Evolutionary conservation across 2,888 invertebrate genomes (phyloP).

Genomic region (Notodonta dromedarius): DNA sequence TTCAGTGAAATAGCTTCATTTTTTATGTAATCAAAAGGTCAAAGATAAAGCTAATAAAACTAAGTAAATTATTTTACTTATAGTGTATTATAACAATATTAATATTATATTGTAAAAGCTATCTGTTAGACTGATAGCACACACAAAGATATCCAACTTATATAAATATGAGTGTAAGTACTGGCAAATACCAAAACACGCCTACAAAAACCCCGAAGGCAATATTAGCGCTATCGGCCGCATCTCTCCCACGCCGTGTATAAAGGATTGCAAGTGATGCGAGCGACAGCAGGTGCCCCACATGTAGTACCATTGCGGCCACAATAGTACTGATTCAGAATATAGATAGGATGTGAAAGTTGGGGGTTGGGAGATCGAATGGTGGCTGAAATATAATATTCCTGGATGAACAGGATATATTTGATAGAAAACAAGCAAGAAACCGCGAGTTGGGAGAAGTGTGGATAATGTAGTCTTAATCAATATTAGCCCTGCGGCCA

Average conservation of each 20-base stretch:
- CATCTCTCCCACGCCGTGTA: constrained; percentile 12
- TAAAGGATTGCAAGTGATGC: constrained; percentile 15
- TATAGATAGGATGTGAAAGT: constrained; percentile 4
- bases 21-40: no score
- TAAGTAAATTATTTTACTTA: no score
- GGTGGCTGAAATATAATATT: not conserved
- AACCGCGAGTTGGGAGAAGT: not conserved
- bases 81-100: no score
- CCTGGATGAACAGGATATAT: not conserved
- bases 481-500: no score
- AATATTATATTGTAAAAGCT: no score
- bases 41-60: no score
- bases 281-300: constrained; percentile 8
- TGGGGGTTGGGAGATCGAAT: not conserved
- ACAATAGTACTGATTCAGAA: constrained; percentile 1
- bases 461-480: no score
- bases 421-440: not conserved
- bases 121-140: no score
- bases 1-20: no score
- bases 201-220: constrained; percentile 4
- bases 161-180: no score
- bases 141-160: no score
- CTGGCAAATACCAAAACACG: not conserved
- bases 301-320: not conserved
- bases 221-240: constrained; percentile 4